Base-by-base conservation (phyloP, 2,888 invertebrate species). In the Orthosia incerta region DNA sequence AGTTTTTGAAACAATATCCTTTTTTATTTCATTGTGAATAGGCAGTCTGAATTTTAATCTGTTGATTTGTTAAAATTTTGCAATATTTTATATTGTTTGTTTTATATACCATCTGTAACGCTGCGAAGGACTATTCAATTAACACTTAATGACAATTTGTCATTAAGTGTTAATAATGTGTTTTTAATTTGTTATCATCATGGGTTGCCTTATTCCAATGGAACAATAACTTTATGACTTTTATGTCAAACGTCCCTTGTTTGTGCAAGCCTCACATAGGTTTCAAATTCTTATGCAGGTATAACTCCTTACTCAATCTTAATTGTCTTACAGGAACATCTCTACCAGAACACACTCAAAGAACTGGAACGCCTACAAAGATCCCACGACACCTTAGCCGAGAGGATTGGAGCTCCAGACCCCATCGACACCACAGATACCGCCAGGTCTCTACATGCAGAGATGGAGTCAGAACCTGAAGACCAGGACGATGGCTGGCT, bases 381-480 rank as follows among this genome's bases (percentile, higher is more conserved):
- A 71, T 97, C 97, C 68, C 98, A 98, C 90, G 97, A 97, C 89
- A 97, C 97, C 1, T 95, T 98, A 16, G 97, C 97, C 65, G 97
- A 97, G 83, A 96, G 98, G 77, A 95, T 98, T 84, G 98, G 98
- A 55, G 96, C 97, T 15, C 96, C 97, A 46, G 96, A 96, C 20
- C 93, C 97, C 18, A 89, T 92, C 0, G 94, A 95, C 64, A 89
- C 91, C 20, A 89, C 93, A 13, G 94, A 94, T 85, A 94, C 97
- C 12, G 97, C 97, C 80, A 86, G 98, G 79, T 99, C 99, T 31
- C 97, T 99, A 75, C 98, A 98, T 91, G 98, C 98, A 83, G 99
- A 99, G 97, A 98, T 99, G 97, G 99, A 99, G 92, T 97, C 98
- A 66, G 98, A 98, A 76, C 97, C 97, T 3, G 97, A 96, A 61